Evolutionary conservation across 2,797 vertebrate species (phyloP), one percentile per base, ranked within the genome.

Genomic region (Tenualosa ilisha): DNA sequence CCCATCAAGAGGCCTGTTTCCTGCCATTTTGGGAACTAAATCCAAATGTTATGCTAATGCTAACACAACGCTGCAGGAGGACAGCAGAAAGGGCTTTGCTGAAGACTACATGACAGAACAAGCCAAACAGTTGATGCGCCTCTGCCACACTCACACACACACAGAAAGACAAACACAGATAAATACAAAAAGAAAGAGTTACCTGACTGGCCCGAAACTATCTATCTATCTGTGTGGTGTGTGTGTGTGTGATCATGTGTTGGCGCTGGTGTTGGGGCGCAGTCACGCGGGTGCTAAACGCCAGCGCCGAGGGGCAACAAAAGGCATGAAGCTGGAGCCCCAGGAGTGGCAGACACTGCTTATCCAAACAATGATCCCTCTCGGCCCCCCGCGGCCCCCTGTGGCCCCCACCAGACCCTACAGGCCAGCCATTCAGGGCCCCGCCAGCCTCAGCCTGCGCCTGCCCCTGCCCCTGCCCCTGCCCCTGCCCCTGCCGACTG

Each of bases 301-400:
- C 92, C 91, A 86, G 92, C 91, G 91, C 89, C 86, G 88, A 89
- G 87, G 7, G 88, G 82, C 92, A 94, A 87, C 94, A 96, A 96
- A 94, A 92, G 94, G 88, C 91, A 92, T 94, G 93, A 94, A 93
- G 91, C 91, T 89, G 59, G 53, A 86, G 89, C 92, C 91, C 92
- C 92, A 93, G 94, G 92, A 94, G 89, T 92, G 91, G 91, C 93
- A 93, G 95, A 96, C 94, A 94, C 92, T 95, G 95, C 94, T 94
- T 95, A 96, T 95, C 94, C 94, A 94, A 96, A 94, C 93, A 92
- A 92, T 95, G 93, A 95, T 95, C 20, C 72, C 50, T 82, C 5
- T 7, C 49, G 3, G 51, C 61, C 84, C 84, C 50, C 7, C 82
- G 65, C 87, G 87, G 89, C 90, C 89, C 26, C 92, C 79, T 89